These are phyloP conservation scores for Pelecanoides urinatrix DNA, from an alignment of 2,113 vertebrate species.

Conservation along the genomic window DNA sequence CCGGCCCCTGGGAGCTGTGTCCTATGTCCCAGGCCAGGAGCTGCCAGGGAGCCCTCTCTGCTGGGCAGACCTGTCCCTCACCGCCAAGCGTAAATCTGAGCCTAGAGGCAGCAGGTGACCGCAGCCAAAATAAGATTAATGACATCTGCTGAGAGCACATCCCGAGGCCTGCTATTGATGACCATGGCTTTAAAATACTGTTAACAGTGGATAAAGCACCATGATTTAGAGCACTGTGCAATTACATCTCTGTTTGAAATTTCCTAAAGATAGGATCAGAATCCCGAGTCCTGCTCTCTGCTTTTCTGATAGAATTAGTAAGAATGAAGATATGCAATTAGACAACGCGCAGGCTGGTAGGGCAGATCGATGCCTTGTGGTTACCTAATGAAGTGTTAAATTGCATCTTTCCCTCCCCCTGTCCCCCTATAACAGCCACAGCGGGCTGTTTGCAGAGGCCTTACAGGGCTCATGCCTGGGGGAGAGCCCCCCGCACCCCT, in stretches of 20 bases:
- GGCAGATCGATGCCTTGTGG: conserved; percentile 34
- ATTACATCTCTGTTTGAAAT: conserved; percentile 55
- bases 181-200: conserved; percentile 17
- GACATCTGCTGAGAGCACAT: conserved; percentile 14
- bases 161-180: neutral
- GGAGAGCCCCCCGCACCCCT: neutral
- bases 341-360: neutral
- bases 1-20: rapidly evolving
- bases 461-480: neutral
- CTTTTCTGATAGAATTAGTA: conserved; percentile 22
- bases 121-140: conserved; percentile 7
- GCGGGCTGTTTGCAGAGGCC: neutral
- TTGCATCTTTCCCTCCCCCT: neutral
- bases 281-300: neutral
- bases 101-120: neutral
- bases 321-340: conserved; percentile 28
- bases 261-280: conserved; percentile 32
- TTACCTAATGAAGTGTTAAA: conserved; percentile 50
- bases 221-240: neutral
- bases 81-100: neutral
- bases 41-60: neutral
- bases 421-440: neutral
- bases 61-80: neutral
- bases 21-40: neutral
- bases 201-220: neutral